These are phyloP conservation scores for Arenaria interpres DNA, from an alignment of 2,113 vertebrate species.

Conservation along the genomic window DNA sequence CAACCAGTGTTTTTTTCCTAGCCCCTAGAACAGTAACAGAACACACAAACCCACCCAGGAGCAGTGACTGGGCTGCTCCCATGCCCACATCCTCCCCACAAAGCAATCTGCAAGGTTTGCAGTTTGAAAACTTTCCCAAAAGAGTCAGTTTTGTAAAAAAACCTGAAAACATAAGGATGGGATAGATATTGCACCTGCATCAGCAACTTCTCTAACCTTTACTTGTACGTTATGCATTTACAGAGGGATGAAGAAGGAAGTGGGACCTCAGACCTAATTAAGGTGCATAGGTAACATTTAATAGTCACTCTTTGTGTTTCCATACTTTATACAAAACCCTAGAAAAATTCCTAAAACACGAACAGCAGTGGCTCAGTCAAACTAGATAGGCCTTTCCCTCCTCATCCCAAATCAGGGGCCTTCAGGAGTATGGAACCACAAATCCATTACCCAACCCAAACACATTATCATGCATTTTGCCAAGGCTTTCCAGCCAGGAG, in stretches of 20 bases:
- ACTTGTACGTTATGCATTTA: neutral
- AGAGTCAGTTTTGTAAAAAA: neutral
- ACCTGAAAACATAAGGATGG: neutral
- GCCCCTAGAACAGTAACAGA: neutral
- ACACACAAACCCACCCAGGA: neutral
- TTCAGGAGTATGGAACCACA: neutral
- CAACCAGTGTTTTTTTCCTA: neutral
- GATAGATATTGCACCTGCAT: neutral
- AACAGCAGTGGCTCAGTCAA: neutral
- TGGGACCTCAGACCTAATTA: neutral
- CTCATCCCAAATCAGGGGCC: neutral
- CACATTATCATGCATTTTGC: neutral
- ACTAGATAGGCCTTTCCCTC: neutral
- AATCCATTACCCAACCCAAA: neutral
- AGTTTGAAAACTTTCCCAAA: neutral
- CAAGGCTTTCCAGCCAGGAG: neutral
- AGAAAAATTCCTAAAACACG: neutral
- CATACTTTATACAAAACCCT: neutral
- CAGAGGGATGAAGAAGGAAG: neutral
- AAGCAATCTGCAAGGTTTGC: neutral
- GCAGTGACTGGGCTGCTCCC: neutral
- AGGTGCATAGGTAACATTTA: neutral
- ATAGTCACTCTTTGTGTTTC: neutral
- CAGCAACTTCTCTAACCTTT: neutral
- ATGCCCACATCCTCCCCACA: neutral